Percentiles rank a stretch among this genome's conserved stretches.
Evolutionary conservation across 30 jellyfish, hydroid and myxozoan species (phyloP).

Genomic region (Aurelia sp.): DNA sequence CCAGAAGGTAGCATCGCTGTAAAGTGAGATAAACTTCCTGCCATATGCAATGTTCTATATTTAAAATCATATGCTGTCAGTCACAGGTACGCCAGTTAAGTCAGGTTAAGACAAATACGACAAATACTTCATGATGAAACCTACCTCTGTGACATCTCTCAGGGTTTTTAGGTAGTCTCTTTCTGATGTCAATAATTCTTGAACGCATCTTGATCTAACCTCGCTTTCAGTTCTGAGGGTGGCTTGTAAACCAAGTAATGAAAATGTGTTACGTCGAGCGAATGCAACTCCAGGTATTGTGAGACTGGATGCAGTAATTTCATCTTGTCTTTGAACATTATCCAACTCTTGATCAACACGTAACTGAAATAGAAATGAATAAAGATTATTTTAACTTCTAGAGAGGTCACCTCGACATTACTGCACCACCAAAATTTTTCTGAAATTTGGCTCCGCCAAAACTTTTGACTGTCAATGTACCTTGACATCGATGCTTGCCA

Average conservation of each 20-base stretch:
- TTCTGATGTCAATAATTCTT: constrained; percentile 83
- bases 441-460: too few relatives aligned
- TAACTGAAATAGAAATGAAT: constrained; percentile 20
- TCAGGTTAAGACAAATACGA: background rate
- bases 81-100: background rate
- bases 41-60: too few relatives aligned
- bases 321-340: constrained; percentile 10
- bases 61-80: background rate
- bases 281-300: background rate
- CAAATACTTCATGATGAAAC: background rate
- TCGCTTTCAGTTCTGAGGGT: constrained; percentile 19
- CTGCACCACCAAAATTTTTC: too few relatives aligned
- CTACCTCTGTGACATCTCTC: constrained; percentile 86
- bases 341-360: constrained; percentile 76
- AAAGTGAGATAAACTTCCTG: too few relatives aligned
- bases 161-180: constrained; percentile 85
- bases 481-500: too few relatives aligned
- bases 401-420: too few relatives aligned
- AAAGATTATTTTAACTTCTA: too few relatives aligned
- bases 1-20: too few relatives aligned
- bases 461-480: too few relatives aligned
- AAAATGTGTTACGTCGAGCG: constrained; percentile 24
- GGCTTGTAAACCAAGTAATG: constrained; percentile 55
- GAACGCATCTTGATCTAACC: constrained; percentile 81
- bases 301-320: too few relatives aligned